Base-by-base conservation (phyloP, 1,140 invertebrate genomes). In the Dryas iulia region DNA sequence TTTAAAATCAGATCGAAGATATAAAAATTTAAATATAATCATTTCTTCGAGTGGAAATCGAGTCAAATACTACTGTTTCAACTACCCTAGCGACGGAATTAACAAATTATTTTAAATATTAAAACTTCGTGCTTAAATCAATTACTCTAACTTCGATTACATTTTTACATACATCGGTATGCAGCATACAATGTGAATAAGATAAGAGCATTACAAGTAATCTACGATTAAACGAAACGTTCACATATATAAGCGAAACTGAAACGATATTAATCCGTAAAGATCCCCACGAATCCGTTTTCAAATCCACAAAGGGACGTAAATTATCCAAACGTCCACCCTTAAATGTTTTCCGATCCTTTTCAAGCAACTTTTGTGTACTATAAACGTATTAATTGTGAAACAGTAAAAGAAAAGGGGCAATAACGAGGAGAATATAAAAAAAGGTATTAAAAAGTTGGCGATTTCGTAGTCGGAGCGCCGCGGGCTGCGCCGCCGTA, bases 391-490 rank as follows among this genome's bases (percentile, higher is more conserved):
- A 63, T 63, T 62, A 53, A 62, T 62, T 63, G 52, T 28, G 8
- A 53, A 54, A 30, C 25, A 56, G n/a, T 57, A 56, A 61, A 33
- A 52, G 31, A 58, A 39, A 30, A 67, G 58, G 12, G 39, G 18
- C 57, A 60, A 56, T 65, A 66, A 61, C 28, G 35, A 23, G 39
- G 47, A 53, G 58, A 66, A 67, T 64, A 56, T 59, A 69, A 70
- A 70, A 60, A 33, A 61, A 66, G 75, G 71, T 73, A 76, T 76
- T 67, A 69, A 62, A 73, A 78, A 76, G 61, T 72, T 75, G 63
- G 53, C 52, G 63, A 69, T 57, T 68, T 66, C 66, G 67, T 58
- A 61, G 65, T 60, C 39, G 59, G 58, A 69, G 65, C 57, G 74
- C 31, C 61, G 30, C 56, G 52, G 60, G 68, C 59, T 72, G 66